Percentiles rank a stretch among this genome's conserved stretches.
These are phyloP conservation scores for Linepithema humile DNA, from an alignment of 1,140 invertebrate genomes.

Conservation along the genomic window DNA sequence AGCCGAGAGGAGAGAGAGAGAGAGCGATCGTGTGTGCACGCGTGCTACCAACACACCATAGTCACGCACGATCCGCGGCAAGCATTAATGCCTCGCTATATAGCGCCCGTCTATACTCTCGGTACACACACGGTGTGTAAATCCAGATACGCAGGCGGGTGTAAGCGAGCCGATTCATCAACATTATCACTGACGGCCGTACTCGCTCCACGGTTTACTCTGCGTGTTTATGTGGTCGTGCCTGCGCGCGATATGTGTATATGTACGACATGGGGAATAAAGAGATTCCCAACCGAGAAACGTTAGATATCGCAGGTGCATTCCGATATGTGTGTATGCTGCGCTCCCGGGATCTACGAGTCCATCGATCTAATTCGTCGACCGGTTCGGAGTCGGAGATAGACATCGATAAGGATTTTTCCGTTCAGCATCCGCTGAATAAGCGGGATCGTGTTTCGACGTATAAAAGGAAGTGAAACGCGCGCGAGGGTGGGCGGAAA, in stretches of 20 bases:
- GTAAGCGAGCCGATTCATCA: conserved; percentile 80
- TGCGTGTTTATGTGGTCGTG: conserved; percentile 1
- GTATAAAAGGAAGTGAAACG: conserved; percentile 1
- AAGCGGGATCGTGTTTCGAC: conserved; percentile 29
- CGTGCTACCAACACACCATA: conserved; percentile 48
- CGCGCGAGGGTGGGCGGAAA: conserved; percentile 25
- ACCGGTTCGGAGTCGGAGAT: background rate
- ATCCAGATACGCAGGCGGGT: conserved; percentile 59
- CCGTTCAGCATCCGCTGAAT: background rate
- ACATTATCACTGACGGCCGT: conserved; percentile 80
- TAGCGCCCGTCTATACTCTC: background rate
- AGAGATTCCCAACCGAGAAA: conserved; percentile 55
- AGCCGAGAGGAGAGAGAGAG: background rate
- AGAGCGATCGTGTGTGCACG: conserved; percentile 16
- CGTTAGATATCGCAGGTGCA: conserved; percentile 48
- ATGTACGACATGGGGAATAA: conserved; percentile 27
- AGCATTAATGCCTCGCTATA: conserved; percentile 42
- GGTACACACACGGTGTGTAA: conserved; percentile 34
- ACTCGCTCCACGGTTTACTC: conserved; percentile 71
- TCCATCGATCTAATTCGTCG: conserved; percentile 51
- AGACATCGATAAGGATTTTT: conserved; percentile 40
- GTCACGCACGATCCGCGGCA: conserved; percentile 39
- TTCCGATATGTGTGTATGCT: conserved; percentile 24
- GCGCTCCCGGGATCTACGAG: conserved; percentile 28
- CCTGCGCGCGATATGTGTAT: no score